A percentile compares a stretch with the other conserved stretches of the same genome.
phyloP scores from a whole-genome alignment of 2,113 vertebrate species.

The Irena cyanogastra region DNA sequence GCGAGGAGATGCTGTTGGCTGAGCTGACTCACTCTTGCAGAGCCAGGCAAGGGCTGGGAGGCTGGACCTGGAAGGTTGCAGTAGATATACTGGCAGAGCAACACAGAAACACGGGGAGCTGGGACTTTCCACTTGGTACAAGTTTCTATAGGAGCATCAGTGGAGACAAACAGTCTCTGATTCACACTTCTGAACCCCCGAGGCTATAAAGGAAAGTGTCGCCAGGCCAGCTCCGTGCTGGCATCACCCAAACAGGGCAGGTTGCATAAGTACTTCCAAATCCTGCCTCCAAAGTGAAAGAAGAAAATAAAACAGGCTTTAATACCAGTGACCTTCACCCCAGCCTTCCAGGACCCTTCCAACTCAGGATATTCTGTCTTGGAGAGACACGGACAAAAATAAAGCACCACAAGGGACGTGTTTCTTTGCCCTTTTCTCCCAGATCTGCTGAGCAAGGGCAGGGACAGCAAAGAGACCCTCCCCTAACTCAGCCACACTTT shows the following conservation, averaged over 20 bases:
- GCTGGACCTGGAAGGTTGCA: conserved; percentile 9
- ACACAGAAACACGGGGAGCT: neutral
- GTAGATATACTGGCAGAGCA: neutral
- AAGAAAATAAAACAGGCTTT: neutral
- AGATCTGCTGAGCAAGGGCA: neutral
- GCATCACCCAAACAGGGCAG: neutral
- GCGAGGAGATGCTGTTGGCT: neutral
- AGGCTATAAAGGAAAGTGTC: neutral
- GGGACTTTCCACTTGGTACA: neutral
- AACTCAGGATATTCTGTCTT: neutral
- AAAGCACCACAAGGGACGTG: neutral
- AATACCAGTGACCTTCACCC: neutral
- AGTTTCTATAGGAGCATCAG: neutral
- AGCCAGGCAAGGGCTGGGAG: conserved; percentile 18
- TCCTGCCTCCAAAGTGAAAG: neutral
- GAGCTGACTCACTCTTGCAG: conserved; percentile 51
- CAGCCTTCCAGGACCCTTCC: neutral
- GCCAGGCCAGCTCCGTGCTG: neutral
- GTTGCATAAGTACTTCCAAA: neutral
- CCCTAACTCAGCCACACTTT: rapidly evolving
- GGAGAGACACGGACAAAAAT: neutral
- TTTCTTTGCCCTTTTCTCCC: neutral
- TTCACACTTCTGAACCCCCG: neutral
- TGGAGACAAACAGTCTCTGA: neutral
- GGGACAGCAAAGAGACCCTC: neutral